A percentile compares a stretch with the other conserved stretches of the same genome.
phyloP scores from a whole-genome alignment of 2,113 vertebrate genomes.

The Reinhardtius hippoglossoides region DNA sequence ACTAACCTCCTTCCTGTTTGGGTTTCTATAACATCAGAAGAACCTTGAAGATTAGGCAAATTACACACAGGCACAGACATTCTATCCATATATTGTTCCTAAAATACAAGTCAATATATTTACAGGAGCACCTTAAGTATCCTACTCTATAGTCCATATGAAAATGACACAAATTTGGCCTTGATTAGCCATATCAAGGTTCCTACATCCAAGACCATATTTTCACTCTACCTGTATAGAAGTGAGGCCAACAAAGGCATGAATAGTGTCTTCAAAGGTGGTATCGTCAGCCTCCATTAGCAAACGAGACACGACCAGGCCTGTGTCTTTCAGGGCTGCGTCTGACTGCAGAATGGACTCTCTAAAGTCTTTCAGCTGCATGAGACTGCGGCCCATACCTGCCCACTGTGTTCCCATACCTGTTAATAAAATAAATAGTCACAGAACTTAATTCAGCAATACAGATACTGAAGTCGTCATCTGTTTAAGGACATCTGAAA shows the following conservation, averaged over 20 bases:
- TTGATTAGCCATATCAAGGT: no score
- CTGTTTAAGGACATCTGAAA: neutral
- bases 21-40: no score
- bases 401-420: slow-evolving; percentile 98
- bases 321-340: slow-evolving; percentile 83
- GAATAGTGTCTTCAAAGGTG: slow-evolving; percentile 90
- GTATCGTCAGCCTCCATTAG: slow-evolving; percentile 86
- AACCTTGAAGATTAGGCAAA: no score
- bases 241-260: slow-evolving; percentile 92
- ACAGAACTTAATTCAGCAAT: neutral
- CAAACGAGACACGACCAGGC: slow-evolving; percentile 88
- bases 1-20: no score
- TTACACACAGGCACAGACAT: no score
- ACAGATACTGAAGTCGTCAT: neutral
- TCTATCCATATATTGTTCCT: no score
- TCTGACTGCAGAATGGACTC: slow-evolving; percentile 91
- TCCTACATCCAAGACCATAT: neutral
- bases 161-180: neutral
- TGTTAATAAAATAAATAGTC: slow-evolving; percentile 54
- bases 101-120: neutral
- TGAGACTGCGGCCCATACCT: slow-evolving; percentile 91
- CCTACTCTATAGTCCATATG: neutral
- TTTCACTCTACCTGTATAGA: slow-evolving; percentile 89
- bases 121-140: neutral
- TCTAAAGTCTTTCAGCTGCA: slow-evolving; percentile 88